phyloP scores from a whole-genome alignment of 92 coral and sea anemone species.

The Meandrina meandrites region DNA sequence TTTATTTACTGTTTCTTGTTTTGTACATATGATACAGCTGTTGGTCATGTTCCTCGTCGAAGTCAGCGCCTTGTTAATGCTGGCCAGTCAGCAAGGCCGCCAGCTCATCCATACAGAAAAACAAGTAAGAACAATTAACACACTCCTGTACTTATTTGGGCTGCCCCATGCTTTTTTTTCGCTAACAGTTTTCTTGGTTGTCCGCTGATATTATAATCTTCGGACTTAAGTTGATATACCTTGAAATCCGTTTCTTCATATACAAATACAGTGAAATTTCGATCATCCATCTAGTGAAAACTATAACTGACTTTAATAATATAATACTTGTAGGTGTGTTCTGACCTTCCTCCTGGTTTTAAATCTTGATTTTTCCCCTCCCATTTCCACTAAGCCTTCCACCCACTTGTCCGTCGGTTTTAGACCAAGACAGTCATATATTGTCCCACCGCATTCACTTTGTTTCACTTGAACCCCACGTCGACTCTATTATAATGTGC shows the following conservation, averaged over 20 bases:
- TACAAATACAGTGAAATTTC: background rate
- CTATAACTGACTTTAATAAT: background rate
- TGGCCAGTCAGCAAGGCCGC: constrained; percentile 61
- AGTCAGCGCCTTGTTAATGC: constrained; percentile 60
- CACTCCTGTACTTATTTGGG: too few relatives aligned
- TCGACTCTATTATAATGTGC: too few relatives aligned
- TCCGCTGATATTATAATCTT: too few relatives aligned
- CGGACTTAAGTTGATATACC: background rate
- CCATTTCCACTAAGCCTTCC: background rate
- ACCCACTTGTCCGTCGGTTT: too few relatives aligned
- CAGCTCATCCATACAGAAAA: constrained; percentile 81
- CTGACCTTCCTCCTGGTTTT: too few relatives aligned
- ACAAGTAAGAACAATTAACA: constrained; percentile 44
- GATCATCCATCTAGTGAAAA: background rate
- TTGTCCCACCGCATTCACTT: too few relatives aligned
- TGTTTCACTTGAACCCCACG: too few relatives aligned
- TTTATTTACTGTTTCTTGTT: background rate
- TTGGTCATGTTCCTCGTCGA: constrained; percentile 85
- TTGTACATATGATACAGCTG: constrained; percentile 51
- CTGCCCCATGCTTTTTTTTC: too few relatives aligned
- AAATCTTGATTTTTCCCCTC: background rate
- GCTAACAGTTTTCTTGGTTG: too few relatives aligned
- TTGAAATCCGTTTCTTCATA: background rate
- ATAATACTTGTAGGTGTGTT: too few relatives aligned
- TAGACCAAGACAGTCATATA: too few relatives aligned